Percentiles rank a stretch among this genome's conserved stretches.
Conservation (phyloP, 2,797 vertebrate genomes). For the Cyclopterus lumpus region DNA sequence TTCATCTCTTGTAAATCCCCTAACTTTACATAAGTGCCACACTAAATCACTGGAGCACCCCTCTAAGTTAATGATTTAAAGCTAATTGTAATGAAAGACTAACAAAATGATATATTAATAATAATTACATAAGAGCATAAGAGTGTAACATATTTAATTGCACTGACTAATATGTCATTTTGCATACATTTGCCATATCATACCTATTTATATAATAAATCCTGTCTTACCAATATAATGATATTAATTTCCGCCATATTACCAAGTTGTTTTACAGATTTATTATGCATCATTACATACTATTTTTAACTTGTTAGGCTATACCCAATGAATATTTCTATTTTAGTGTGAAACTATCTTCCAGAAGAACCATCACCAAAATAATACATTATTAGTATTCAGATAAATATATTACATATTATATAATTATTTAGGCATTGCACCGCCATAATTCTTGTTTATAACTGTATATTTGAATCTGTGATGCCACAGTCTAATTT, state of each 20-base stretch:
- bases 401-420: neutral
- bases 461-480: constrained; percentile 21
- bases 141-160: neutral
- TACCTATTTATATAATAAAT: neutral
- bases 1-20: neutral
- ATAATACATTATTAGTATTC: neutral
- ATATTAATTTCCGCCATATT: neutral
- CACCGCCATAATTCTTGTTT: neutral
- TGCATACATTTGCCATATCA: neutral
- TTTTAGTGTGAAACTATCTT: constrained; percentile 1
- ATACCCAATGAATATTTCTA: neutral
- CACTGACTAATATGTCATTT: neutral
- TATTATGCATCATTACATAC: neutral
- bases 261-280: neutral
- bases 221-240: neutral
- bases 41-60: neutral
- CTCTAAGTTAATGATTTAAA: neutral
- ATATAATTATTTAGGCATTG: neutral
- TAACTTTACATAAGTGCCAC: neutral
- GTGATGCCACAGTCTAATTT: constrained; percentile 21
- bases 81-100: neutral
- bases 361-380: neutral
- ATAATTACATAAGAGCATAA: neutral
- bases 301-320: neutral
- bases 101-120: neutral